Conservation (phyloP, 2,888 invertebrate genomes). For the Tipula vernalis region DNA sequence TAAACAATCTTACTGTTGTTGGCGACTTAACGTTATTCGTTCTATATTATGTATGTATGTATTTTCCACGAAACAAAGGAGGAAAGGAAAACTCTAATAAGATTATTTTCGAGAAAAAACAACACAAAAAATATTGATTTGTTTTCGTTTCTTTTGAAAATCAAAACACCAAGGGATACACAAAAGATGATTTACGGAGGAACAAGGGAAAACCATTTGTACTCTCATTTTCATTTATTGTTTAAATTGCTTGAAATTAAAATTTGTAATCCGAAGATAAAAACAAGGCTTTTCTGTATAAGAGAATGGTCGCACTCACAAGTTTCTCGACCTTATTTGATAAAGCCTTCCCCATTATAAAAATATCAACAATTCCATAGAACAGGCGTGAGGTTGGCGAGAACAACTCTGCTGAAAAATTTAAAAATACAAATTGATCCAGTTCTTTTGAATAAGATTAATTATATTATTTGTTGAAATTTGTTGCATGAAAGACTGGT, state of each 20-base stretch:
- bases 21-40: background rate
- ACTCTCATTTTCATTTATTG: background rate
- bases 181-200: background rate
- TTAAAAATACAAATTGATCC: no score
- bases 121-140: background rate
- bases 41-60: background rate
- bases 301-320: no score
- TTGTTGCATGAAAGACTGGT: no score
- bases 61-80: background rate
- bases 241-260: background rate
- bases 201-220: background rate
- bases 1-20: background rate
- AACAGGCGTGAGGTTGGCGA: no score
- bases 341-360: no score
- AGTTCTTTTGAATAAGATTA: no score
- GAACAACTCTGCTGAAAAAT: no score
- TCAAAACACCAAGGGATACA: background rate
- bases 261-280: background rate
- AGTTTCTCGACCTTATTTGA: no score
- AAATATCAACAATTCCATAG: no score
- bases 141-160: background rate
- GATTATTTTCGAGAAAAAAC: background rate
- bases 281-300: background rate
- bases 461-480: no score
- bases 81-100: background rate